phyloP scores from a whole-genome alignment of 2,113 vertebrate genomes.

The Pachypanchax playfairii region DNA sequence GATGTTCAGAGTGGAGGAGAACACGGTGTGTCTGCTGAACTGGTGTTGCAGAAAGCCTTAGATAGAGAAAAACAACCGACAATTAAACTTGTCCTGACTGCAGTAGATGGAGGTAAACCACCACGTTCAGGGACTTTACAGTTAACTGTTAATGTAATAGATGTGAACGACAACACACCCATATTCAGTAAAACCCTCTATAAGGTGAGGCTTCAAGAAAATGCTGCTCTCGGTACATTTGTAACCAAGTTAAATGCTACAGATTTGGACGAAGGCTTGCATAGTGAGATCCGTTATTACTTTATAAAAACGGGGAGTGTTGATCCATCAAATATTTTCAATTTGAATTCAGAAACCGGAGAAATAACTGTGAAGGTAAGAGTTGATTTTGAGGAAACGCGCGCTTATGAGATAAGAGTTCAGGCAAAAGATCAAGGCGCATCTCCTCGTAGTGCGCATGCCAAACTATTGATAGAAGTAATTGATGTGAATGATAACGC shows the following conservation, averaged over 20 bases:
- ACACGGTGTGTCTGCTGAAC: slow-evolving; percentile 70
- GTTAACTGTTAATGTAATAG: slow-evolving; percentile 61
- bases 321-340: slow-evolving; percentile 75
- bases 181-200: slow-evolving; percentile 66
- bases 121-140: slow-evolving; percentile 47
- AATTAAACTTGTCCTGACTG: slow-evolving; percentile 59
- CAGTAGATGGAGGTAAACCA: slow-evolving; percentile 74
- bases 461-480: slow-evolving; percentile 85
- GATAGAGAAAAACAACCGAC: slow-evolving; percentile 69
- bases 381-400: slow-evolving; percentile 80
- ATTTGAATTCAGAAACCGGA: slow-evolving; percentile 79
- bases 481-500: slow-evolving; percentile 87
- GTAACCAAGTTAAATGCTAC: slow-evolving; percentile 68
- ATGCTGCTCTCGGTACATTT: slow-evolving; percentile 16
- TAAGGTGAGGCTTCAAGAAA: slow-evolving; percentile 65
- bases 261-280: slow-evolving; percentile 75
- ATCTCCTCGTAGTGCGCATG: slow-evolving; percentile 59
- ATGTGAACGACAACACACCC: slow-evolving; percentile 71
- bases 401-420: slow-evolving; percentile 71
- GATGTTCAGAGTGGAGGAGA: slow-evolving; percentile 70
- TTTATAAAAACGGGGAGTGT: slow-evolving; percentile 78
- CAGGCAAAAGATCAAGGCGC: slow-evolving; percentile 65
- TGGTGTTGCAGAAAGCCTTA: slow-evolving; percentile 74
- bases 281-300: slow-evolving; percentile 60
- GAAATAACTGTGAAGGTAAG: slow-evolving; percentile 77